Percentiles rank a stretch among this genome's conserved stretches.
These are phyloP conservation scores for Chaetura pelagica DNA, from an alignment of 2,113 vertebrate genomes.

Conservation along the genomic window DNA sequence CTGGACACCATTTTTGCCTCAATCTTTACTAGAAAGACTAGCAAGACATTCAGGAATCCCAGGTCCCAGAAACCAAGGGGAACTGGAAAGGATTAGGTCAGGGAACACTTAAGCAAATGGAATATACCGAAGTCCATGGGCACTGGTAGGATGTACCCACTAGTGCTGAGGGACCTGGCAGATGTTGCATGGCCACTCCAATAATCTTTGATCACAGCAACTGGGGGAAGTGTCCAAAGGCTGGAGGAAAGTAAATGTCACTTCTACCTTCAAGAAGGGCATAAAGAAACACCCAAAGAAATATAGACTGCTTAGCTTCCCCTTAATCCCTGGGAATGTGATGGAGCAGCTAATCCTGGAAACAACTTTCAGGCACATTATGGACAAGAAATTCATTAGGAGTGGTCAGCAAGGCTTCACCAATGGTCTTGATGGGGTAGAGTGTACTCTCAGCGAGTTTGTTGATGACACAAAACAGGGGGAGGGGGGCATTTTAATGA, in stretches of 20 bases:
- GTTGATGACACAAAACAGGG: no score
- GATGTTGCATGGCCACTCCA: not conserved
- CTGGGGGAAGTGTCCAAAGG: not conserved
- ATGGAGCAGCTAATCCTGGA: not conserved
- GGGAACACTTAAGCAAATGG: not conserved
- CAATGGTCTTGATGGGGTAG: no score
- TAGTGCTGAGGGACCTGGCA: not conserved
- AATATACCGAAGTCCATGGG: no score
- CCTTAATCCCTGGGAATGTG: not conserved
- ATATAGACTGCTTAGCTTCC: not conserved
- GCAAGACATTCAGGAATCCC: not conserved
- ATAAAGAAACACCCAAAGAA: not conserved
- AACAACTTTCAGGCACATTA: not conserved
- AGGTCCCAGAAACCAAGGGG: not conserved
- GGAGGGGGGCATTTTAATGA: not conserved
- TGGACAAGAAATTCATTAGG: not conserved
- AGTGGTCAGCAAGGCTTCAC: no score
- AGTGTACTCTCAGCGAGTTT: no score
- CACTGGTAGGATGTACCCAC: no score
- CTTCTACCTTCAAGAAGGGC: not conserved
- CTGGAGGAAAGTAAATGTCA: not conserved
- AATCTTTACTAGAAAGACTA: not conserved
- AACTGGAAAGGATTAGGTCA: rapidly evolving
- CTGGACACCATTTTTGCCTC: not conserved
- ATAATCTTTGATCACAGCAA: not conserved